Base-by-base conservation (phyloP, 35 echinoderm and acorn worm species). In the Hemicentrotus pulcherrimus region DNA sequence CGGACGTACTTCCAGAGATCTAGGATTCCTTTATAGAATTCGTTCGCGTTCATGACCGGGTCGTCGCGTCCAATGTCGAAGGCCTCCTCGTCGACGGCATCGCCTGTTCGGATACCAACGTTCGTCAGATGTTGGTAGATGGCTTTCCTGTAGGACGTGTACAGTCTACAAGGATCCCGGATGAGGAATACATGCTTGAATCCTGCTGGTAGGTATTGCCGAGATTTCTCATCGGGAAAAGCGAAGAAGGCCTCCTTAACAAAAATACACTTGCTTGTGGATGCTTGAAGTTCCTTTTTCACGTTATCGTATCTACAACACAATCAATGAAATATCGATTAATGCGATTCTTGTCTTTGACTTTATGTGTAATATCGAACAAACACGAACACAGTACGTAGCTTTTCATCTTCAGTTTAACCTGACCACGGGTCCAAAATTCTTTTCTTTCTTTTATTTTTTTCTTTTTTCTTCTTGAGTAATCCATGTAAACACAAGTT, bases 181-280 rank as follows among this genome's bases (percentile, higher is more conserved):
- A 97, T 97, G 32, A 97, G 32, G 60, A 97, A 95, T 4, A 61
- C 94, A 55, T 97, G 96, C 33, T 47, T 91, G 58, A 95, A 97
- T 18, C 96, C 96, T 60, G 61, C 28, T 5, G 96, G 96, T 4
- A 97, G 31, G 32, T 88, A 90, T 47, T 90, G 32, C 4, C 88
- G 88, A 2, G 32, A 28, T 90, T 33, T 45, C 1, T 90, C 31
- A 47, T 33, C 32, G 2, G 32, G 46, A 33, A 90, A 45, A 16
- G 31, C 88, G 31, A 41, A 18, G 46, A 28, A 45, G 2, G 0
- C 88, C 12, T 90, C 88, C n/a, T 90, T 90, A 5, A 13, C 32
- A 28, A 90, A 41, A 4, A 90, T 47, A 30, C 45, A 90, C 88
- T 45, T 90, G 9, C 33, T 90, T 1, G 31, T 16, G 12, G 88